These are phyloP conservation scores for Euphydryas editha DNA, from an alignment of 2,888 invertebrate genomes.

Conservation along the genomic window DNA sequence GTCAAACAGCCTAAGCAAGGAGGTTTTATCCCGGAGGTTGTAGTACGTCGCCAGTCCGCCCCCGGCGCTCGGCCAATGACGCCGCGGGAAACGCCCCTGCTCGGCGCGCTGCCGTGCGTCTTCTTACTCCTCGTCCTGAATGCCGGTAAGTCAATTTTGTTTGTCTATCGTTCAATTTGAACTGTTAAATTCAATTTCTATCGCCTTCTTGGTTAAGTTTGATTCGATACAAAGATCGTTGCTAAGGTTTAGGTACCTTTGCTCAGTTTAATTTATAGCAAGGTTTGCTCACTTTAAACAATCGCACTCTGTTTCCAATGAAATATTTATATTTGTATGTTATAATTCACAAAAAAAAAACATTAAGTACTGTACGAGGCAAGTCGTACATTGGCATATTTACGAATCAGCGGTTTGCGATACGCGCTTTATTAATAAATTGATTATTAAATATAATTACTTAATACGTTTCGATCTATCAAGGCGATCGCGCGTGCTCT, in stretches of 20 bases:
- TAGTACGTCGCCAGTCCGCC: conserved; percentile 63
- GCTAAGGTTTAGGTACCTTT: not conserved
- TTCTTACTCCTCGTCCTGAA: conserved; percentile 61
- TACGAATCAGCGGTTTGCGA: too few species aligned
- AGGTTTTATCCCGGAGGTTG: conserved; percentile 58
- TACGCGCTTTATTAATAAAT: too few species aligned
- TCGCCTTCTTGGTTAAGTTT: not conserved
- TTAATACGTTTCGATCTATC: too few species aligned
- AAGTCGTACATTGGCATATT: too few species aligned
- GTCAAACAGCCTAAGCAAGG: conserved; percentile 41
- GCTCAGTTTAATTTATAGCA: too few species aligned
- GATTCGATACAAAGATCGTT: conserved; percentile 1
- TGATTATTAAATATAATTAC: too few species aligned
- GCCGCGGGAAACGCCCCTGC: conserved; percentile 72
- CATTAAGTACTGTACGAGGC: too few species aligned
- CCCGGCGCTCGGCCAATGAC: conserved; percentile 74
- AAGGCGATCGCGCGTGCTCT: too few species aligned
- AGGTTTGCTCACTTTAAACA: too few species aligned
- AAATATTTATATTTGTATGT: too few species aligned
- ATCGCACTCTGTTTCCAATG: too few species aligned
- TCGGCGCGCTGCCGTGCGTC: conserved; percentile 58
- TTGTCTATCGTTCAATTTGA: conserved; percentile 31
- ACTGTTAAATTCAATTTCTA: conserved; percentile 19
- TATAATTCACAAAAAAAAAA: too few species aligned
- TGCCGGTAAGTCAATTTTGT: conserved; percentile 68